phyloP scores from a whole-genome alignment of 2,797 vertebrate genomes.

The Sebastes alutus region DNA sequence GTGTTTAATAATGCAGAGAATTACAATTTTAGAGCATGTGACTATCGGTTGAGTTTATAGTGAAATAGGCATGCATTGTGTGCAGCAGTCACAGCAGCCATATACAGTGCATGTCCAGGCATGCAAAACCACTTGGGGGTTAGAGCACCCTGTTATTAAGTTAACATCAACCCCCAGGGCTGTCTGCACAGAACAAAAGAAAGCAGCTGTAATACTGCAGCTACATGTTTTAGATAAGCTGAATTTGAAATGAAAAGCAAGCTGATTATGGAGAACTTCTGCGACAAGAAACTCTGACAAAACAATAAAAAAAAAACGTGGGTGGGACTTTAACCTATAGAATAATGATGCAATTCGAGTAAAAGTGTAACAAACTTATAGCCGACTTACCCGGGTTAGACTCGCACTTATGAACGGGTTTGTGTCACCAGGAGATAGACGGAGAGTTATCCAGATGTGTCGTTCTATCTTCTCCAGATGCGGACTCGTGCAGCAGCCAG shows the following conservation, averaged over 20 bases:
- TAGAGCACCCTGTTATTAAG: slow-evolving; percentile 64
- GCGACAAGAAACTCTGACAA: neutral
- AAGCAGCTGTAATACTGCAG: neutral
- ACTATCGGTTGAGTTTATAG: neutral
- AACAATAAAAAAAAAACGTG: neutral
- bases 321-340: neutral
- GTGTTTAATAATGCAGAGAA: neutral
- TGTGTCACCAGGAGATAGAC: neutral
- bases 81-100: neutral
- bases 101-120: slow-evolving; percentile 49
- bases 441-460: slow-evolving; percentile 32
- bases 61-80: neutral
- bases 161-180: slow-evolving; percentile 28
- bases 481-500: slow-evolving; percentile 21
- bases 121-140: slow-evolving; percentile 44
- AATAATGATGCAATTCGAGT: neutral
- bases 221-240: neutral
- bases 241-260: neutral
- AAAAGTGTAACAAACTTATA: neutral
- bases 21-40: neutral
- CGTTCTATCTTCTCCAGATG: slow-evolving; percentile 37
- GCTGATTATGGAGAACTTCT: neutral
- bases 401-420: neutral
- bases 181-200: slow-evolving; percentile 57
- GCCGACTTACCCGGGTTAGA: slow-evolving; percentile 40